phyloP scores from a whole-genome alignment of 2,113 vertebrate species.

The Lampris megalopsis region DNA sequence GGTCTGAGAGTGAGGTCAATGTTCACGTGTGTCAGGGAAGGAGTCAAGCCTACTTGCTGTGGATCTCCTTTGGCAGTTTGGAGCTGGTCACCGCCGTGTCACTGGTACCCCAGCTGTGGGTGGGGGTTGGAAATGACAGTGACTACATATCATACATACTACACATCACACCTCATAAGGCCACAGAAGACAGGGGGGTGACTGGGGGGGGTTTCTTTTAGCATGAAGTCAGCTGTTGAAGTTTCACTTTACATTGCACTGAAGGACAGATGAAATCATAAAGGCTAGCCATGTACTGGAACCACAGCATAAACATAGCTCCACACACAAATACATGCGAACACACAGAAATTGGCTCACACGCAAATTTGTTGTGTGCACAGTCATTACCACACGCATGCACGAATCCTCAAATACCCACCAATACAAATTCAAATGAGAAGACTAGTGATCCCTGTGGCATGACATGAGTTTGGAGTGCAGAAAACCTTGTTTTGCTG shows the following conservation, averaged over 20 bases:
- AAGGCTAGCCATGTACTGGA: slow-evolving; percentile 1
- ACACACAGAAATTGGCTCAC: too few relatives aligned
- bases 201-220: neutral
- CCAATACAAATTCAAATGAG: too few relatives aligned
- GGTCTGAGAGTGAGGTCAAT: slow-evolving; percentile 1
- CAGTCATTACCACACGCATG: too few relatives aligned
- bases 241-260: neutral
- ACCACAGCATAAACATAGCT: neutral
- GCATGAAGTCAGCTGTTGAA: neutral
- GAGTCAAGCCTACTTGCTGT: slow-evolving; percentile 46
- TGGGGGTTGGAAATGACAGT: neutral
- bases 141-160: neutral
- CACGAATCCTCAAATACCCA: too few relatives aligned
- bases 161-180: slow-evolving; percentile 1
- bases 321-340: too few relatives aligned
- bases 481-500: slow-evolving; percentile 1
- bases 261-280: slow-evolving; percentile 1
- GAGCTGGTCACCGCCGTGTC: slow-evolving; percentile 7
- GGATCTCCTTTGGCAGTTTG: slow-evolving; percentile 46
- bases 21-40: neutral
- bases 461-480: slow-evolving; percentile 59
- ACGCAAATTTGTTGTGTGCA: too few relatives aligned
- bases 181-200: neutral
- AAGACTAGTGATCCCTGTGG: neutral
- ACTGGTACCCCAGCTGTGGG: slow-evolving; percentile 16